phyloP scores from a whole-genome alignment of 2,797 vertebrate species.

The Acanthiza pusilla region DNA sequence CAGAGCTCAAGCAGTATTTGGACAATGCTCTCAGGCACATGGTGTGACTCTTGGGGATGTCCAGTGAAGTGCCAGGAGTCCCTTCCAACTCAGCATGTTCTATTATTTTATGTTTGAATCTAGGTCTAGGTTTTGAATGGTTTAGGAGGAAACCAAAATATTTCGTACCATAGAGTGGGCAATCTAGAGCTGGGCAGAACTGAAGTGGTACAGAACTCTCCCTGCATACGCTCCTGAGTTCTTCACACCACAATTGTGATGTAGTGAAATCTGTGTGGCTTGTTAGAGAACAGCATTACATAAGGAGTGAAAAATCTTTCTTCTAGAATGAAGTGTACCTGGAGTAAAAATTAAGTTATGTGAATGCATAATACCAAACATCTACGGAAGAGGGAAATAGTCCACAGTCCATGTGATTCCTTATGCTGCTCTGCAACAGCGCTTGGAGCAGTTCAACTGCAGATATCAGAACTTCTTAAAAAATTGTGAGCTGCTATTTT shows the following conservation, averaged over 20 bases:
- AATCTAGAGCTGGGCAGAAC: not conserved
- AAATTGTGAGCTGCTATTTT: not conserved
- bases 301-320: not conserved
- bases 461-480: not conserved
- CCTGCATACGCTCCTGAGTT: not conserved
- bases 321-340: not conserved
- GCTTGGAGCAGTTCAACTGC: not conserved
- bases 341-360: not conserved
- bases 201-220: not conserved
- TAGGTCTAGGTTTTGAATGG: not conserved
- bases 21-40: not conserved
- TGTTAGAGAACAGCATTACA: not conserved
- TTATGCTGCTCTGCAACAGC: not conserved
- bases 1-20: accelerated
- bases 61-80: not conserved
- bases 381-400: not conserved
- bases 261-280: not conserved
- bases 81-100: not conserved
- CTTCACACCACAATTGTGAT: not conserved
- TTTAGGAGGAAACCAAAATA: not conserved
- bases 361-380: not conserved
- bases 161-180: not conserved
- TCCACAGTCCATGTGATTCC: not conserved
- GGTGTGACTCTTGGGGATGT: not conserved
- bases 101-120: not conserved